phyloP scores from a whole-genome alignment of 2,888 invertebrate genomes.

The Nephrotoma flavescens region DNA sequence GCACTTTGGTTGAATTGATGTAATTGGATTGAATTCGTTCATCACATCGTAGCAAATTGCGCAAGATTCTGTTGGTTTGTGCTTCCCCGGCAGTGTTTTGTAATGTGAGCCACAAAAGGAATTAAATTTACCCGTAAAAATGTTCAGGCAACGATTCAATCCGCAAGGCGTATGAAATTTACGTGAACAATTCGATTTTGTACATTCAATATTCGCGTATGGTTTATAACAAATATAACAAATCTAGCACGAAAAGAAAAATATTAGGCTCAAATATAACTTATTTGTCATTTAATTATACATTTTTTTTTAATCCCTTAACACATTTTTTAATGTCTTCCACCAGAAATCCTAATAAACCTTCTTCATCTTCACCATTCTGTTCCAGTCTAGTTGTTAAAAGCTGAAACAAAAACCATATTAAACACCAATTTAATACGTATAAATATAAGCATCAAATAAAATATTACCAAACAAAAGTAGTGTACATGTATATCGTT shows the following conservation, averaged over 20 bases:
- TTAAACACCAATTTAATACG: not conserved
- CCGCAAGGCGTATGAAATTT: conserved; percentile 69
- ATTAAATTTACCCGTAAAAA: conserved; percentile 46
- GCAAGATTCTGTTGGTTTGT: conserved; percentile 30
- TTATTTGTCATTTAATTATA: not conserved
- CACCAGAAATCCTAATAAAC: conserved; percentile 57
- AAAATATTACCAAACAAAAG: conserved; percentile 52
- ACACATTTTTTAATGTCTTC: conserved; percentile 41
- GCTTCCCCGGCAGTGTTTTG: not conserved
- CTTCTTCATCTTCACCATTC: conserved; percentile 49
- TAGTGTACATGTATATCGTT: conserved; percentile 50
- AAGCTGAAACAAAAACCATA: conserved; percentile 33
- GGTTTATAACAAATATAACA: conserved; percentile 50
- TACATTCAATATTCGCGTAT: conserved; percentile 63
- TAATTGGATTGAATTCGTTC: conserved; percentile 27
- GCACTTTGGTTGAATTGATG: conserved; percentile 57
- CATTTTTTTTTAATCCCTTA: not conserved
- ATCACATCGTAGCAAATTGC: conserved; percentile 54
- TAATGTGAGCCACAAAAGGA: conserved; percentile 24
- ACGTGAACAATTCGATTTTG: conserved; percentile 42
- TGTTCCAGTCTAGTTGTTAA: conserved; percentile 55
- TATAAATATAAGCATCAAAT: conserved; percentile 11
- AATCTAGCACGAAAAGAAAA: conserved; percentile 33
- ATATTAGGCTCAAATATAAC: not conserved
- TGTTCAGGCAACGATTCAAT: conserved; percentile 42